Base-by-base conservation (phyloP, 2,888 invertebrate species). In the Rotaria macrura region DNA sequence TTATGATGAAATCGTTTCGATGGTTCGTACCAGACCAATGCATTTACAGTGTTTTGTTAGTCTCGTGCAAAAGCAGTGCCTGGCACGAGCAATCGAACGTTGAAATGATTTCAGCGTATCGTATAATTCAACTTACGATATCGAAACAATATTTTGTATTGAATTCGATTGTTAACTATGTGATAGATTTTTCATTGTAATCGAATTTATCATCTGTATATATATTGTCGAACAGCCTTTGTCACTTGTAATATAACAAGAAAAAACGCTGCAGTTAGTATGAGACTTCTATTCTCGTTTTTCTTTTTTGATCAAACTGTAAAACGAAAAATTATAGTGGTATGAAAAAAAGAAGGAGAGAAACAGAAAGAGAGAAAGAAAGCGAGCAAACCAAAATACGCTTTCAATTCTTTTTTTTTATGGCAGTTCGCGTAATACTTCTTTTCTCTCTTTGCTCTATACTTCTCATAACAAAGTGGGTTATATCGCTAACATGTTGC, bases 151-250 rank as follows among this genome's bases (percentile, higher is more conserved):
- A n/a, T 38, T 12, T 25, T 47, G 47, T 47, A 47, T n/a, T 12
- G 23, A n/a, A 43, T 25, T 25, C 5, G 52, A 43, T 79, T 14
- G n/a, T 43, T 20, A n/a, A 12, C 43, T 2, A 79, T 40, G 38
- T 9, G 23, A 38, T 40, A 23, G 40, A 40, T n/a, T 12, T 55
- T 23, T 55, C 55, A 55, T 55, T 9, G 23, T 40, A 17, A 38
- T 74, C 38, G 74, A 74, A 40, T 38, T 34, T 17, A 74, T 12
- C n/a, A 89, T 98, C 97, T 91, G 99, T 98, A 85, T 96, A 93
- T 79, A 99, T 92, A n/a, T 47, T 0, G 97, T 97, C 43, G 96
- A 96, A 14, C 97, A 96, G 90, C 96, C 95, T 89, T 93, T 93
- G 90, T 93, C 93, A 87, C 92, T 93, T 92, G 89, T 49, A 86